phyloP scores from a whole-genome alignment of 2,113 vertebrate genomes.

The Haliaeetus leucogaster region DNA sequence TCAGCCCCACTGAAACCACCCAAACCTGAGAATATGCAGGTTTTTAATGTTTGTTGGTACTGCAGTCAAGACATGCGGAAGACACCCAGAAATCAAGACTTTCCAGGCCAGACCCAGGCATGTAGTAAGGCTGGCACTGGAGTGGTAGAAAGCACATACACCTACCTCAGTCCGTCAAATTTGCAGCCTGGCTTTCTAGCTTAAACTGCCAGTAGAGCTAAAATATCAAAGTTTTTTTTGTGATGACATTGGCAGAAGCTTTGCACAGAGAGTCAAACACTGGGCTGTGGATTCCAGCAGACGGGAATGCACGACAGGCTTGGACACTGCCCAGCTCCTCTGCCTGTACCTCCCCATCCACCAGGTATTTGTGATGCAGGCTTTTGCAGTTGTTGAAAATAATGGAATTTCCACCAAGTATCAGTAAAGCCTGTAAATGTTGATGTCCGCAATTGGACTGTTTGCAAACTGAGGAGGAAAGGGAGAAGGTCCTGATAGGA shows the following conservation, averaged over 20 bases:
- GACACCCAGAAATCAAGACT: background rate
- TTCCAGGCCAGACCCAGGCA: background rate
- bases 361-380: background rate
- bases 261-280: background rate
- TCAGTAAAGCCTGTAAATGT: background rate
- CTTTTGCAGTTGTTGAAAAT: accelerated
- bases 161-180: background rate
- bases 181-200: background rate
- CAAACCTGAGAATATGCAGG: accelerated
- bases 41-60: background rate
- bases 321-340: background rate
- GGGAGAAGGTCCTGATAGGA: background rate
- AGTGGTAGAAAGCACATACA: background rate
- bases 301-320: background rate
- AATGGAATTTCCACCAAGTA: background rate
- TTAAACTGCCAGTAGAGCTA: background rate
- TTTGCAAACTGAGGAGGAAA: background rate
- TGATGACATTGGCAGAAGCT: background rate
- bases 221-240: background rate
- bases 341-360: accelerated
- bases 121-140: background rate
- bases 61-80: background rate
- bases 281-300: background rate
- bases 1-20: background rate
- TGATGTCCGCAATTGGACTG: background rate